Conservation (phyloP, 2,888 invertebrate species). For the Lamproptera curius region DNA sequence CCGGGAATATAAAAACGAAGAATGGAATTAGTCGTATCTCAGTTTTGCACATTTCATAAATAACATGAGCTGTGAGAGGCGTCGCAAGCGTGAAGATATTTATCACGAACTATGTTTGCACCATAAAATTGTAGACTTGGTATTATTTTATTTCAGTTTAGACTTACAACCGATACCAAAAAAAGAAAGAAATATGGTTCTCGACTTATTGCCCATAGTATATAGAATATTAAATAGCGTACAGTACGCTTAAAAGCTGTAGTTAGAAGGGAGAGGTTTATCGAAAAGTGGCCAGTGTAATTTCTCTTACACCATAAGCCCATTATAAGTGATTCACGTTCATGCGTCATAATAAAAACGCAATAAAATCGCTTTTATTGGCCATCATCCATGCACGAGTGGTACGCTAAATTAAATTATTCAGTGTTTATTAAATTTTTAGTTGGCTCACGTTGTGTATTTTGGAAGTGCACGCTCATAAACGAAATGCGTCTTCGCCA, state of each 20-base stretch:
- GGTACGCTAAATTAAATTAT: constrained; percentile 71
- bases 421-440: constrained; percentile 72
- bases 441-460: constrained; percentile 62
- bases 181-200: no score
- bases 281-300: constrained; percentile 40
- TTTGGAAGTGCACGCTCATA: constrained; percentile 57
- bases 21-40: constrained; percentile 1
- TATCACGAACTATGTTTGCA: constrained; percentile 18
- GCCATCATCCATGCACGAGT: constrained; percentile 68
- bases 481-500: constrained; percentile 53
- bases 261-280: constrained; percentile 29
- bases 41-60: constrained; percentile 12
- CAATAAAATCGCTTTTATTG: constrained; percentile 73
- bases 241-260: constrained; percentile 8
- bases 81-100: constrained; percentile 15
- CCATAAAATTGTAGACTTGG: constrained; percentile 18
- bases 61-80: constrained; percentile 8
- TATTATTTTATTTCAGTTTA: constrained; percentile 18
- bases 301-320: constrained; percentile 46
- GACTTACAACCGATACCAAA: constrained; percentile 3
- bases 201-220: constrained; percentile 3
- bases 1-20: not conserved
- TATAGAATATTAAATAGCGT: no score
- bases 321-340: constrained; percentile 71
- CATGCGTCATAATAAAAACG: constrained; percentile 74